A percentile compares a stretch with the other conserved stretches of the same genome.
These are phyloP conservation scores for Anastrepha obliqua DNA, from an alignment of 1,140 invertebrate genomes.

Conservation along the genomic window DNA sequence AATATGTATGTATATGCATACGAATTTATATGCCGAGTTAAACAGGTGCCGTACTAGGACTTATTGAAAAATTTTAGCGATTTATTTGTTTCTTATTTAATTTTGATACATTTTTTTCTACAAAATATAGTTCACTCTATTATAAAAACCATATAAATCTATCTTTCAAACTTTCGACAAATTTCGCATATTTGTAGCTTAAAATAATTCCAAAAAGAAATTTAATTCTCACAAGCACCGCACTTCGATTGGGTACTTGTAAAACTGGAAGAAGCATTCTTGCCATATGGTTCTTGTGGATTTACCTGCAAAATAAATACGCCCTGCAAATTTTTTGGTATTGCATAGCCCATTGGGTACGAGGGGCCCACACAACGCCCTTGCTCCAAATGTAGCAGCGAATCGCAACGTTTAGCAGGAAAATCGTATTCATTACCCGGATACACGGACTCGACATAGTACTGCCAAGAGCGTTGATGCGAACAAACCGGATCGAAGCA, in stretches of 20 bases:
- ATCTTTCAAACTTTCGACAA: too few relatives aligned
- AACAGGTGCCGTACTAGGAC: too few relatives aligned
- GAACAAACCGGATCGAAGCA: conserved; percentile 79
- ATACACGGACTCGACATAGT: conserved; percentile 79
- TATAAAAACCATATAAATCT: too few relatives aligned
- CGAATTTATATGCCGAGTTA: too few relatives aligned
- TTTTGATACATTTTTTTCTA: too few relatives aligned
- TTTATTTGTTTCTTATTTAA: too few relatives aligned
- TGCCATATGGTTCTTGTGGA: conserved; percentile 64
- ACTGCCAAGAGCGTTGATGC: conserved; percentile 78
- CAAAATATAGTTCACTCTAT: too few relatives aligned
- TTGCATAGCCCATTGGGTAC: conserved; percentile 66
- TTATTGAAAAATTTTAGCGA: too few relatives aligned
- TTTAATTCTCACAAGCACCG: not conserved
- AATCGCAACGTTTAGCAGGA: conserved; percentile 63
- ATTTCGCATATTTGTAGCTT: too few relatives aligned
- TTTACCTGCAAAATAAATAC: conserved; percentile 67
- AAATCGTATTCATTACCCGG: conserved; percentile 66
- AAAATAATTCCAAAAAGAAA: too few relatives aligned
- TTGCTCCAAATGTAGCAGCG: conserved; percentile 60
- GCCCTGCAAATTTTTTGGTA: conserved; percentile 61
- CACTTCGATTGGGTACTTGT: not conserved
- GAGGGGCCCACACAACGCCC: conserved; percentile 57
- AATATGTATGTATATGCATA: too few relatives aligned
- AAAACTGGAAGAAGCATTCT: conserved; percentile 10